Evolutionary conservation across 2,888 invertebrate genomes (phyloP), one percentile per base, ranked within the genome.

Genomic region (Drosophila birchii): DNA sequence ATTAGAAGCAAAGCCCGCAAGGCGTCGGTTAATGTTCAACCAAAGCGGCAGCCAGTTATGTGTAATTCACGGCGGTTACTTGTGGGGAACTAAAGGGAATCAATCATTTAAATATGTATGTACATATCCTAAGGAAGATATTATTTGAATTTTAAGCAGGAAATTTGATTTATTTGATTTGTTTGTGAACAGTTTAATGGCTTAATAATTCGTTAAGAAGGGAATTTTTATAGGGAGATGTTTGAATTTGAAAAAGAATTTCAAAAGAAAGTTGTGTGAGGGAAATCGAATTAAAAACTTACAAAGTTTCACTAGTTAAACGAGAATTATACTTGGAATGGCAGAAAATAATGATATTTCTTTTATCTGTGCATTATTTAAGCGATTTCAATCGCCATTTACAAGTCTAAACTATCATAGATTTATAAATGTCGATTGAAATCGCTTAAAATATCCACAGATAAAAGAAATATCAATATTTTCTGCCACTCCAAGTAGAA

Each of bases 1-100:
- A 87, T 82, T 81, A 80, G 71, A 75, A 67, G 44, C 58, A 45
- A 56, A 78, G 49, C 41, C 83, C 87, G 14, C 87, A 85, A 60
- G 57, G 59, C 59, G 23, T 70, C 44, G 59, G 75, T 76, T 55
- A 62, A 54, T 69, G 38, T 58, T 59, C 43, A 32, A 68, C 79
- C 70, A 32, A 54, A 63, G 47, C 53, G 66, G 60, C 62, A 49
- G 29, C 47, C 68, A 58, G 66, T 54, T 56, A 49, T 57, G 26
- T n/a, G 34, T 53, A 70, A 71, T 75, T 78, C 47, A 71, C 71
- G 68, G 64, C 36, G 62, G 56, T 23, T 38, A 39, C 47, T 41
- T 44, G 7, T 38, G 49, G 43, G 20, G 5, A 53, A n/a, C 47
- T 29, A n/a, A n/a, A 4, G 43, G 43, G 8, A 12, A 34, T 64